Base-by-base conservation (phyloP, 2,888 invertebrate species). In the Catocala sponsa region DNA sequence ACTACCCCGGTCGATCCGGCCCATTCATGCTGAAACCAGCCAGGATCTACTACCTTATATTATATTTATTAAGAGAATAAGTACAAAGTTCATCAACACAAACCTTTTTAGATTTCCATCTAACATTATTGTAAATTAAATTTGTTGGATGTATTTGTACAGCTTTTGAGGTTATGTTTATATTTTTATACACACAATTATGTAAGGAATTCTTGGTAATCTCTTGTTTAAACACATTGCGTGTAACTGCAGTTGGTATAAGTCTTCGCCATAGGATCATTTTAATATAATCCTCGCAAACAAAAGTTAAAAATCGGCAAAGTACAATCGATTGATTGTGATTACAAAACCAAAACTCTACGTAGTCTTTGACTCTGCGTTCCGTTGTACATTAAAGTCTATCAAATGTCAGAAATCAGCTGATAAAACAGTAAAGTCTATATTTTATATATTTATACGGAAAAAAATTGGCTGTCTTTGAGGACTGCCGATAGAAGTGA, bases 81-180 rank as follows among this genome's bases (percentile, higher is more conserved):
- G 9, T 9, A 7, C 35, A 38, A 7, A 38, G 35, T 38, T 38
- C 2, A 2, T 2, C 35, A 68, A 6, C 10, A 33, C 57, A 15
- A 13, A 93, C 92, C 90, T 90, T 90, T 80, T 90, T 91, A 32
- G 92, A 91, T 82, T 91, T 92, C 65, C 73, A 74, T 38, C 92
- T 86, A 56, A 82, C 61, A 43, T 71, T 46, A 71, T 69, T 78
- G 65, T 69, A 80, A 52, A 50, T 69, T 56, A 71, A 53, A 60
- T 69, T 80, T 57, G 51, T 52, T 55, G 74, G 69, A 51, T 61
- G 54, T 46, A 68, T 52, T 60, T 65, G 68, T 5, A 69, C 51
- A 13, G 75, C 52, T 32, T 69, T 77, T 64, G 85, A 79, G 83
- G 83, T 83, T 82, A 85, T 86, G 76, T 87, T 85, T 79, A 83